These are phyloP conservation scores for Halcyon leucocephala DNA, from an alignment of 2,797 vertebrate species.

Conservation along the genomic window DNA sequence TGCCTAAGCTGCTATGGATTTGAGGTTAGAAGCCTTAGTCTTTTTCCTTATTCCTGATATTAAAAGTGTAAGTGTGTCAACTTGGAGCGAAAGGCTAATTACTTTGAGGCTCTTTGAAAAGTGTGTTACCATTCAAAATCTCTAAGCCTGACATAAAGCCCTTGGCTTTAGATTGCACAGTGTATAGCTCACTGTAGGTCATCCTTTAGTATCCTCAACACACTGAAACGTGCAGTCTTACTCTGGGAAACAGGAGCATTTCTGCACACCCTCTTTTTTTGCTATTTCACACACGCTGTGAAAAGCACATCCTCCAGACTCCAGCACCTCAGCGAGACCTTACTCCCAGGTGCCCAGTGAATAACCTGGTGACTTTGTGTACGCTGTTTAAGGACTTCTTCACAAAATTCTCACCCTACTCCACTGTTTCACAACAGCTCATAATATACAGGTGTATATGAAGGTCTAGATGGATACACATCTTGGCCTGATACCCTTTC, in stretches of 20 bases:
- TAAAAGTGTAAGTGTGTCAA: slow-evolving; percentile 50
- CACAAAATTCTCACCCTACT: neutral
- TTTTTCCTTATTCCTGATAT: slow-evolving; percentile 53
- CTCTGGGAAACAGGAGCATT: neutral
- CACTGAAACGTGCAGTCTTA: neutral
- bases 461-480: neutral
- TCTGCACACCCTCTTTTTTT: neutral
- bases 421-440: neutral
- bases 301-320: neutral
- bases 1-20: slow-evolving; percentile 34
- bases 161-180: slow-evolving; percentile 40
- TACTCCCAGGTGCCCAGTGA: neutral
- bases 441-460: neutral
- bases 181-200: slow-evolving; percentile 27
- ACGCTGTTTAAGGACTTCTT: neutral
- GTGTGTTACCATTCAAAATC: slow-evolving; percentile 40
- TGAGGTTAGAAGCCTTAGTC: slow-evolving; percentile 45
- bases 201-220: slow-evolving; percentile 8
- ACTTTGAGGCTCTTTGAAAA: slow-evolving; percentile 53
- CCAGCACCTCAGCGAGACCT: neutral
- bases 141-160: slow-evolving; percentile 61
- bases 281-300: fast-evolving
- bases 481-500: neutral
- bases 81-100: slow-evolving; percentile 59
- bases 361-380: neutral